Conservation (phyloP, 1,140 invertebrate species). For the Panonychus citri region DNA sequence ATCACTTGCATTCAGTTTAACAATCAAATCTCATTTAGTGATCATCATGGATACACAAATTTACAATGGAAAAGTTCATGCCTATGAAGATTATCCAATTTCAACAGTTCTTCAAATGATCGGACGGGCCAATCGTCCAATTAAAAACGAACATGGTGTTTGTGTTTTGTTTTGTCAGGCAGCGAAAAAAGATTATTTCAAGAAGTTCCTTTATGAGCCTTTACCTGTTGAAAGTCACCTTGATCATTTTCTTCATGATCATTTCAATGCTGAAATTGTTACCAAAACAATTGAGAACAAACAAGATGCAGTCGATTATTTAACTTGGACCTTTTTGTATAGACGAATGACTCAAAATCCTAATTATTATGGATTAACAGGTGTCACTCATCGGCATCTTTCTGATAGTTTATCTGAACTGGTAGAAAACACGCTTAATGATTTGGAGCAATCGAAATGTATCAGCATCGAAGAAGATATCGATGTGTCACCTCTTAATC, state of each 20-base stretch:
- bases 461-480: conserved; percentile 95
- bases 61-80: conserved; percentile 73
- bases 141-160: conserved; percentile 77
- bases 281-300: conserved; percentile 99
- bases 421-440: conserved; percentile 81
- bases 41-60: conserved; percentile 93
- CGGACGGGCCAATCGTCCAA: conserved; percentile 64
- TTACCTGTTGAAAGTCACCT: conserved; percentile 91
- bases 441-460: conserved; percentile 92
- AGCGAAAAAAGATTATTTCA: conserved; percentile 96
- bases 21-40: conserved; percentile 66
- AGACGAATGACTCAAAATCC: conserved; percentile 92
- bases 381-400: conserved; percentile 77
- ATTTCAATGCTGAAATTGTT: conserved; percentile 98
- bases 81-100: conserved; percentile 91
- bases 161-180: conserved; percentile 90
- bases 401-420: conserved; percentile 96
- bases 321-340: conserved; percentile 98
- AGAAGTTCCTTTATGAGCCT: conserved; percentile 93
- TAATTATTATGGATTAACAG: conserved; percentile 93
- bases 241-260: conserved; percentile 91
- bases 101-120: conserved; percentile 96
- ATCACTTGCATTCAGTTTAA: conserved; percentile 74
- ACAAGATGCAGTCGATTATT: conserved; percentile 96
- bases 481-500: conserved; percentile 79